Conservation (phyloP, 2,888 invertebrate genomes). For the Chrysotoxum bicinctum region DNA sequence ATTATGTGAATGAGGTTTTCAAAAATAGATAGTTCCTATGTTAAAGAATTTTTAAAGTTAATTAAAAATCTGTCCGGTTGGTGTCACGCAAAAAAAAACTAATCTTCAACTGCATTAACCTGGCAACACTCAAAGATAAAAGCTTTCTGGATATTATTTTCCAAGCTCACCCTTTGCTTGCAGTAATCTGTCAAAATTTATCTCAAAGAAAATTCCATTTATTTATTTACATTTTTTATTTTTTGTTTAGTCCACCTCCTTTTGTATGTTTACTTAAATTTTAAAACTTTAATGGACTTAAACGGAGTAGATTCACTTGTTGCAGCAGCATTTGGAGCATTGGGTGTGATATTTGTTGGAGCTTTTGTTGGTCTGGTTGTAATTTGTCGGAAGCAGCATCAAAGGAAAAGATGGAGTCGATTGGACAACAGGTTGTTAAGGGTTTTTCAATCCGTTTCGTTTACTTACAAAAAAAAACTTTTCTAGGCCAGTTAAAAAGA, state of each 20-base stretch:
- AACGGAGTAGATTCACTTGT: slow-evolving; percentile 84
- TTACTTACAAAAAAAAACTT: background rate
- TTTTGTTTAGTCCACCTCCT: background rate
- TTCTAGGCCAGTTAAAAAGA: slow-evolving; percentile 52
- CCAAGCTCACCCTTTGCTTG: background rate
- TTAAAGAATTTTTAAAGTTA: no score
- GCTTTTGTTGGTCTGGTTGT: slow-evolving; percentile 86
- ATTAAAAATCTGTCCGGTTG: background rate
- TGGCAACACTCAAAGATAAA: slow-evolving; percentile 26
- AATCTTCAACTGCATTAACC: background rate
- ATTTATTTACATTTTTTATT: slow-evolving; percentile 42
- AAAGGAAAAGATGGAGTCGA: slow-evolving; percentile 75
- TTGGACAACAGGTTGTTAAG: slow-evolving; percentile 76
- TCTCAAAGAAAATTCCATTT: slow-evolving; percentile 2
- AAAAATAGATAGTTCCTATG: no score
- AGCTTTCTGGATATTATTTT: background rate
- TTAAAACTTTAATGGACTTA: slow-evolving; percentile 79
- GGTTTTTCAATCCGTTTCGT: background rate
- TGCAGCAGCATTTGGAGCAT: slow-evolving; percentile 86
- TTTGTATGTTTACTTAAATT: background rate
- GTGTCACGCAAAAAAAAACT: background rate
- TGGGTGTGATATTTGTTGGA: slow-evolving; percentile 86
- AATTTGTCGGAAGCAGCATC: slow-evolving; percentile 84
- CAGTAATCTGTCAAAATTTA: slow-evolving; percentile 35
- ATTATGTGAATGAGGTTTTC: no score